phyloP scores from a whole-genome alignment of 2,113 vertebrate species.

The Mugil cephalus region DNA sequence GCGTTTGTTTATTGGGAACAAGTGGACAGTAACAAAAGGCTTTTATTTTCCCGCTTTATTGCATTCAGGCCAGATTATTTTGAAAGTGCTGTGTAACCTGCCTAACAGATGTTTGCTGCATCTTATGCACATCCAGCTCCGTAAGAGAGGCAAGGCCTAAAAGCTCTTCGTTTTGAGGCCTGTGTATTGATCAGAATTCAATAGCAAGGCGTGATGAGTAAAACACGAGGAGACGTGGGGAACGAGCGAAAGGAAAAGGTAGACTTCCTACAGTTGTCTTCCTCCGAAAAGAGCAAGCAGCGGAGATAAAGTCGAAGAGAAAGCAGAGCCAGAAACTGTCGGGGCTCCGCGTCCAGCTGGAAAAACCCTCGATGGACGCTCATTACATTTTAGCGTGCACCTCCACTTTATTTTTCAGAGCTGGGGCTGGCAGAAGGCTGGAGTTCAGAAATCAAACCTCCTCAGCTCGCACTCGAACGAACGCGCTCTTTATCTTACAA shows the following conservation, averaged over 20 bases:
- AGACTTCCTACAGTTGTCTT: conserved; percentile 43
- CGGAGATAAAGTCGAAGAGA: conserved; percentile 57
- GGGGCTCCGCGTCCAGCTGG: conserved; percentile 43
- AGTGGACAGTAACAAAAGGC: conserved; percentile 44
- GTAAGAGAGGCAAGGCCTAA: conserved; percentile 11
- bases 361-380: conserved; percentile 42
- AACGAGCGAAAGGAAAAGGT: conserved; percentile 19
- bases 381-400: conserved; percentile 53
- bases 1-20: conserved; percentile 46
- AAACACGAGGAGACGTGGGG: neutral
- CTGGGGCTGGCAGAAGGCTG: conserved; percentile 38
- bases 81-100: conserved; percentile 43
- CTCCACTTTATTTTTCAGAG: conserved; percentile 46
- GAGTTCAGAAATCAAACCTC: conserved; percentile 51
- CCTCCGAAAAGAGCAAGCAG: conserved; percentile 19
- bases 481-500: neutral
- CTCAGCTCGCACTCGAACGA: conserved; percentile 9
- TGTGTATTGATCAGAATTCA: neutral
- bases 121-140: conserved; percentile 46
- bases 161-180: conserved; percentile 31
- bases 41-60: conserved; percentile 28
- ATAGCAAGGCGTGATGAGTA: neutral
- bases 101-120: conserved; percentile 60
- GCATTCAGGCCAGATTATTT: conserved; percentile 29
- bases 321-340: conserved; percentile 49